Percentiles rank a stretch among this genome's conserved stretches.
These are phyloP conservation scores for Limnephilus rhombicus DNA, from an alignment of 2,888 invertebrate species.

Conservation along the genomic window DNA sequence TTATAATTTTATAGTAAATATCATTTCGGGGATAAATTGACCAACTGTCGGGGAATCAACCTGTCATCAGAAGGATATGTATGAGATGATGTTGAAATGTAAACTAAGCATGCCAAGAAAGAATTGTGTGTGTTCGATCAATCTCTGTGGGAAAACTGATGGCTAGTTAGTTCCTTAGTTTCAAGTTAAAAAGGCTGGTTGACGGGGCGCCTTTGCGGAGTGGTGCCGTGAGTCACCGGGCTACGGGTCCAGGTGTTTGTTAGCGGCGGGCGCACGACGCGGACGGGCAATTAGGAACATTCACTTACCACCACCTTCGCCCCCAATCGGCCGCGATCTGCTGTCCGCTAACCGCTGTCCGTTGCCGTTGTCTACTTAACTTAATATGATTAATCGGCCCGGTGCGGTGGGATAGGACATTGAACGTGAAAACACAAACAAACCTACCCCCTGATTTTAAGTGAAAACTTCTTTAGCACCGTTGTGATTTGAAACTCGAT, in stretches of 20 bases:
- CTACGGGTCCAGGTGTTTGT: constrained; percentile 50
- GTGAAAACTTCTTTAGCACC: too few relatives aligned
- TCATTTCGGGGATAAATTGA: too few relatives aligned
- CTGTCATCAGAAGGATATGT: too few relatives aligned
- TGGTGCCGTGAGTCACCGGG: neutral
- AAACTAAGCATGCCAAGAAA: too few relatives aligned
- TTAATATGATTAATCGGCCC: constrained; percentile 52
- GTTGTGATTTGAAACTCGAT: too few relatives aligned
- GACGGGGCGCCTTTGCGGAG: neutral
- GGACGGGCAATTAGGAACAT: constrained; percentile 57
- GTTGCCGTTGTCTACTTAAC: constrained; percentile 3
- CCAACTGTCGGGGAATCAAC: too few relatives aligned
- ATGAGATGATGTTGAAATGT: too few relatives aligned
- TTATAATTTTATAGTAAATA: too few relatives aligned
- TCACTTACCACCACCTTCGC: constrained; percentile 50
- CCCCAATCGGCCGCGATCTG: constrained; percentile 12
- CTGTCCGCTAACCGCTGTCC: constrained; percentile 6
- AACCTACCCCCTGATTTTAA: neutral
- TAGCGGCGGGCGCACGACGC: constrained; percentile 13
- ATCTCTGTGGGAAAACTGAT: too few relatives aligned
- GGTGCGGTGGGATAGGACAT: neutral
- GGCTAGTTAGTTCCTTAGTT: too few relatives aligned
- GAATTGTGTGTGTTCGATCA: too few relatives aligned
- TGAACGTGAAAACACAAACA: neutral
- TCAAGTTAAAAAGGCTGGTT: neutral